phyloP scores from a whole-genome alignment of 2,113 vertebrate genomes.

The Gallinago undulata region DNA sequence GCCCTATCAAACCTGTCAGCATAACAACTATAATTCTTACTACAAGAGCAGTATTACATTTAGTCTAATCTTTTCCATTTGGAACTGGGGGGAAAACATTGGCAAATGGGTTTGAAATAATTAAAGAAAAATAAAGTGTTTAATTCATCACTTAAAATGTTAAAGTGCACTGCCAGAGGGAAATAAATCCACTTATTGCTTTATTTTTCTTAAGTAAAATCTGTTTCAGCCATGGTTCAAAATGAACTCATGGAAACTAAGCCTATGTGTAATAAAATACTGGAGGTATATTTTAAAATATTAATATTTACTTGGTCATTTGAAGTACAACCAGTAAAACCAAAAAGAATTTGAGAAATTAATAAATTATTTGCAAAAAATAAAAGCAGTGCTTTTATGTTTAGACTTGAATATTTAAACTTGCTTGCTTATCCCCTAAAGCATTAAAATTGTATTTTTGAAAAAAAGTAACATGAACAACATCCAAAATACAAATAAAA shows the following conservation, averaged over 20 bases:
- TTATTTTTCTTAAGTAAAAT: background rate
- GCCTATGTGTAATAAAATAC: background rate
- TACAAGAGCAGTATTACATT: background rate
- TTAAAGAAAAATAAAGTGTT: conserved; percentile 10
- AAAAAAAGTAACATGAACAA: background rate
- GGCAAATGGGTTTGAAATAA: background rate
- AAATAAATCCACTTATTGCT: conserved; percentile 1
- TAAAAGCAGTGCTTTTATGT: background rate
- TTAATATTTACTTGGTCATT: background rate
- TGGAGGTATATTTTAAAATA: background rate
- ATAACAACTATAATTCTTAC: background rate
- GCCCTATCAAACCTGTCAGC: background rate
- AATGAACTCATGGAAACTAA: background rate
- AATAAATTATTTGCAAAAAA: background rate
- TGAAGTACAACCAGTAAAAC: background rate
- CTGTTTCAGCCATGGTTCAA: background rate
- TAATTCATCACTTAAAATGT: conserved; percentile 12
- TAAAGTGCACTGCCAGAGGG: background rate
- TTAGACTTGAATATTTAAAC: background rate
- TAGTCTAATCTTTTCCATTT: conserved; percentile 8
- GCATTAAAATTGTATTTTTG: background rate
- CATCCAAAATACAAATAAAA: background rate
- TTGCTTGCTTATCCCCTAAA: background rate
- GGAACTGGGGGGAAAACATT: background rate
- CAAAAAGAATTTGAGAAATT: background rate